These are phyloP conservation scores for Ardeotis arabs DNA, from an alignment of 2,113 vertebrate genomes.

Conservation along the genomic window DNA sequence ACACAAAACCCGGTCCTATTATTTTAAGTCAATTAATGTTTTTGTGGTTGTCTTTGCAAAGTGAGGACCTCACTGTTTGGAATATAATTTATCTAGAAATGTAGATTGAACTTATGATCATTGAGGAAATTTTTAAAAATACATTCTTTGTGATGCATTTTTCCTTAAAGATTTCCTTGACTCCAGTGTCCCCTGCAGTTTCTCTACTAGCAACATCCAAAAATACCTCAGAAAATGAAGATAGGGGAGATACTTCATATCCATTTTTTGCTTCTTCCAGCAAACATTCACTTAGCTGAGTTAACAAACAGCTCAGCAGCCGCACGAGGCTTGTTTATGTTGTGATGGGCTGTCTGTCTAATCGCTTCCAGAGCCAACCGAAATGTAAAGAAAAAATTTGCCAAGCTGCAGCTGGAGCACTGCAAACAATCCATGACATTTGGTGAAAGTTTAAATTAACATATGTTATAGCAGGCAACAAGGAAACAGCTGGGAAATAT, in stretches of 20 bases:
- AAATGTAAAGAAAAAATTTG: conserved; percentile 49
- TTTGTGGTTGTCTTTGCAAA: neutral
- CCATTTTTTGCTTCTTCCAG: conserved; percentile 1
- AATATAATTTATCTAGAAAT: neutral
- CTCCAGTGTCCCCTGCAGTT: neutral
- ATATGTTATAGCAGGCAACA: conserved; percentile 47
- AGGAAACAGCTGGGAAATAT: conserved; percentile 57
- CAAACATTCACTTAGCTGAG: conserved; percentile 41
- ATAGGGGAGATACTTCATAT: neutral
- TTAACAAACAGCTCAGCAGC: conserved; percentile 25
- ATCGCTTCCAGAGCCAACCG: conserved; percentile 18
- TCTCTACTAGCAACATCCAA: neutral
- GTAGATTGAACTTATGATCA: neutral
- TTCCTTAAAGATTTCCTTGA: neutral
- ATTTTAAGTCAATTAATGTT: neutral
- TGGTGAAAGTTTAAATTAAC: conserved; percentile 67
- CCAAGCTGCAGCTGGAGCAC: conserved; percentile 43
- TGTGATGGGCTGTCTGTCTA: conserved; percentile 37
- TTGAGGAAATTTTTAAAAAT: neutral
- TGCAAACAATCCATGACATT: conserved; percentile 38
- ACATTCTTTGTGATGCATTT: neutral
- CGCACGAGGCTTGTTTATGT: conserved; percentile 48
- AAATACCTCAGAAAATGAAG: neutral
- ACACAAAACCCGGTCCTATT: neutral
- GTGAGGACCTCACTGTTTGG: neutral